A percentile compares a stretch with the other conserved stretches of the same genome.
Conservation (phyloP, 2,888 invertebrate species). For the Leptinotarsa haldemani region DNA sequence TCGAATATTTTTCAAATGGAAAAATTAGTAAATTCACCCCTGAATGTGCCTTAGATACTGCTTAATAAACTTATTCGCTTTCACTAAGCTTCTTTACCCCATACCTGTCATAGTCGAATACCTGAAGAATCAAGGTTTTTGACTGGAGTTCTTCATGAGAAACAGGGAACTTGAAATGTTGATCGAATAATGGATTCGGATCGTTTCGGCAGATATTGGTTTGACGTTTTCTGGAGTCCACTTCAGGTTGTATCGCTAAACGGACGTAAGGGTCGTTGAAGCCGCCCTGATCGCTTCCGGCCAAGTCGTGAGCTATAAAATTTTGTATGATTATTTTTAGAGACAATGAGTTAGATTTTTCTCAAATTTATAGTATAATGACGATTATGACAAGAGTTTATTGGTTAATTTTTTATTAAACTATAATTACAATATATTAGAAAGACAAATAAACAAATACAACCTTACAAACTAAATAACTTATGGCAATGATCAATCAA, state of each 20-base stretch:
- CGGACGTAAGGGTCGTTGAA: conserved; percentile 92
- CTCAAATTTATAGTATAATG: too few species aligned
- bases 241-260: conserved; percentile 82
- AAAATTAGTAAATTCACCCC: too few species aligned
- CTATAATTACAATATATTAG: too few species aligned
- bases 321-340: too few species aligned
- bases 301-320: conserved; percentile 80
- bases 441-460: too few species aligned
- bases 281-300: conserved; percentile 86
- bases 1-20: too few species aligned
- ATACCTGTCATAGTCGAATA: conserved; percentile 73
- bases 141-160: conserved; percentile 88
- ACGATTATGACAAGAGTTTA: too few species aligned
- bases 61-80: background rate
- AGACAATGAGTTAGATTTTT: too few species aligned
- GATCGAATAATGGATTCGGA: conserved; percentile 89
- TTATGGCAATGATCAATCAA: too few species aligned
- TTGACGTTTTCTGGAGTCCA: conserved; percentile 86
- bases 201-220: conserved; percentile 87
- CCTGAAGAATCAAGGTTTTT: conserved; percentile 81
- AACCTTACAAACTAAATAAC: too few species aligned
- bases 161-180: conserved; percentile 92
- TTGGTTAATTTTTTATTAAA: too few species aligned
- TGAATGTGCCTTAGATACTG: too few species aligned
- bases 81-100: background rate